These are phyloP conservation scores for Anneissia japonica DNA, from an alignment of 35 echinoderm and acorn worm genomes.

Conservation along the genomic window DNA sequence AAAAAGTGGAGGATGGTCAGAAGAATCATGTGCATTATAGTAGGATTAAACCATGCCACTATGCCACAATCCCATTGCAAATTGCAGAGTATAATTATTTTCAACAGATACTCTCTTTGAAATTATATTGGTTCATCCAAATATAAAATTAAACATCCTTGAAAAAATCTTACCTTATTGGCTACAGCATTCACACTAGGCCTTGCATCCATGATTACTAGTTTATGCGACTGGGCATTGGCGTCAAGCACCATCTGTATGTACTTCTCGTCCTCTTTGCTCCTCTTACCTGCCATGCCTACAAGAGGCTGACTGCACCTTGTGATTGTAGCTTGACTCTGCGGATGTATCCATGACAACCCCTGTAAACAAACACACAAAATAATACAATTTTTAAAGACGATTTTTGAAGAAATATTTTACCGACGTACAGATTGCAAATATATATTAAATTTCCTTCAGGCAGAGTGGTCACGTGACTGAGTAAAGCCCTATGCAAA, in stretches of 20 bases:
- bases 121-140: too few species aligned
- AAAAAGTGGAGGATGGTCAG: too few species aligned
- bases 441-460: too few species aligned
- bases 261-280: conserved; percentile 98
- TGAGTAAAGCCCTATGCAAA: too few species aligned
- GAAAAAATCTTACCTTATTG: conserved; percentile 62
- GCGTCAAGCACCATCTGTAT: conserved; percentile 96
- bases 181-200: conserved; percentile 91
- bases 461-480: too few species aligned
- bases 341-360: conserved; percentile 90
- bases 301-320: conserved; percentile 96
- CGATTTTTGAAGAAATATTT: not conserved
- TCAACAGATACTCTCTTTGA: not conserved
- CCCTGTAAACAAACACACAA: conserved; percentile 24
- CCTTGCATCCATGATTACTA: conserved; percentile 99
- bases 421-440: too few species aligned
- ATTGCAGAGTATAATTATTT: not conserved
- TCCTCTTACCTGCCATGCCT: conserved; percentile 73
- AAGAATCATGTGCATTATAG: too few species aligned
- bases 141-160: not conserved
- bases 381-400: not conserved
- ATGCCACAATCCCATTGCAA: too few species aligned
- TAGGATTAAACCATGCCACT: too few species aligned
- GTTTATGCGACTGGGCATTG: conserved; percentile 96
- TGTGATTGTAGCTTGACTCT: conserved; percentile 95